Evolutionary conservation across 2,888 invertebrate species (phyloP), one percentile per base, ranked within the genome.

Genomic region (Habrosyne pyritoides): DNA sequence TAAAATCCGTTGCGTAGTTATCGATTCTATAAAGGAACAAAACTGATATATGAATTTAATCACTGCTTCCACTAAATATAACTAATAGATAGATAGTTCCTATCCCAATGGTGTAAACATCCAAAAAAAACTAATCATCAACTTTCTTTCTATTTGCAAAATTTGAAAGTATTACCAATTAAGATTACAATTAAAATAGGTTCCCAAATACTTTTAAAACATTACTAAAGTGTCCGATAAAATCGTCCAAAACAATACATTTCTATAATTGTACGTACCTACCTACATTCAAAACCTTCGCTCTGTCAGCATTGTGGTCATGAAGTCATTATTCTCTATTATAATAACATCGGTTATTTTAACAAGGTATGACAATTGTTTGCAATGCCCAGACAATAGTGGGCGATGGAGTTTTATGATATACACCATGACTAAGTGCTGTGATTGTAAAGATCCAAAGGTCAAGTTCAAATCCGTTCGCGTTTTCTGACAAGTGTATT

Each of bases 331-430:
- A 49, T 14, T 49, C 57, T 55, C 60, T 55, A 52, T 53, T 55
- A 26, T 59, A 52, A 21, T 56, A 55, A 33, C 53, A 56, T 59
- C 61, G 64, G 52, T 64, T 60, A 30, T 66, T 63, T 59, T 66
- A 73, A 70, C 65, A 68, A 72, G 66, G 66, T 67, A 69, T 66
- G 66, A 71, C 70, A 75, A 72, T 71, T 71, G 73, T 66, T 67
- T 55, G 36, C 51, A 42, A 50, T 53, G 52, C 53, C 21, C 52
- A 56, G 57, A 78, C 77, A 77, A 77, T 75, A 28, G 67, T 56
- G 22, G 22, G 51, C 54, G 68, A 68, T 72, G 67, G 64, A 57
- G 69, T 65, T 62, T 66, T 52, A 48, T 33, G 71, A 69, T 71
- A 68, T 55, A 49, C 47, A 59, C 58, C 56, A 56, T 59, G 62